Percentiles rank a stretch among this genome's conserved stretches.
Evolutionary conservation across 2,888 invertebrate species (phyloP).

Genomic region (Coelogynopora nodosa): DNA sequence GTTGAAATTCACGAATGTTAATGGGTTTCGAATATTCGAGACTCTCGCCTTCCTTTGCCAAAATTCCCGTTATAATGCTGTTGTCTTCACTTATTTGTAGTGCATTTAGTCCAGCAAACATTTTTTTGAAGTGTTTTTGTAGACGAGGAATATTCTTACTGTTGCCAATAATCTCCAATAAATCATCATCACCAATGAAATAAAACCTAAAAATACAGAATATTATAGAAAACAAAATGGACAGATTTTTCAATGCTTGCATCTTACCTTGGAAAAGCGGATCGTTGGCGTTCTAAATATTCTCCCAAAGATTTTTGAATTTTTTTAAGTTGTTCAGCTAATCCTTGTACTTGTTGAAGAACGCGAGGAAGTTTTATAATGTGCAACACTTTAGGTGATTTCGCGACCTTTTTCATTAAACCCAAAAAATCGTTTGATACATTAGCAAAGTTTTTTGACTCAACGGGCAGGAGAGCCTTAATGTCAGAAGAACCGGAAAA

Average conservation of each 20-base stretch:
- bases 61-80: slow-evolving; percentile 82
- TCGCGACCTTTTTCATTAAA: slow-evolving; percentile 96
- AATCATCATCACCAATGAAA: slow-evolving; percentile 98
- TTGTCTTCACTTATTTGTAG: slow-evolving; percentile 90
- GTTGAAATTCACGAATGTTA: slow-evolving; percentile 85
- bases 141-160: slow-evolving; percentile 93
- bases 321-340: slow-evolving; percentile 92
- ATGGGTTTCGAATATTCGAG: slow-evolving; percentile 67
- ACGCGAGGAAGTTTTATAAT: slow-evolving; percentile 95
- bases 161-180: slow-evolving; percentile 97
- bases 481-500: slow-evolving; percentile 99
- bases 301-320: slow-evolving; percentile 99
- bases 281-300: slow-evolving; percentile 91
- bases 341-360: slow-evolving; percentile 80
- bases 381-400: slow-evolving; percentile 97
- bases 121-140: slow-evolving; percentile 99
- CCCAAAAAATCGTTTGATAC: slow-evolving; percentile 91
- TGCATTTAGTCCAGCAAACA: slow-evolving; percentile 97
- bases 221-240: too few species aligned
- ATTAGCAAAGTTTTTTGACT: slow-evolving; percentile 91
- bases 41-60: slow-evolving; percentile 93
- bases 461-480: slow-evolving; percentile 84
- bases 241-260: too few species aligned
- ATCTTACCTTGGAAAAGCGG: slow-evolving; percentile 75
- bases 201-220: too few species aligned